Evolutionary conservation across 2,113 vertebrate genomes (phyloP), one percentile per base, ranked within the genome.

Genomic region (Oreocharis arfaki): DNA sequence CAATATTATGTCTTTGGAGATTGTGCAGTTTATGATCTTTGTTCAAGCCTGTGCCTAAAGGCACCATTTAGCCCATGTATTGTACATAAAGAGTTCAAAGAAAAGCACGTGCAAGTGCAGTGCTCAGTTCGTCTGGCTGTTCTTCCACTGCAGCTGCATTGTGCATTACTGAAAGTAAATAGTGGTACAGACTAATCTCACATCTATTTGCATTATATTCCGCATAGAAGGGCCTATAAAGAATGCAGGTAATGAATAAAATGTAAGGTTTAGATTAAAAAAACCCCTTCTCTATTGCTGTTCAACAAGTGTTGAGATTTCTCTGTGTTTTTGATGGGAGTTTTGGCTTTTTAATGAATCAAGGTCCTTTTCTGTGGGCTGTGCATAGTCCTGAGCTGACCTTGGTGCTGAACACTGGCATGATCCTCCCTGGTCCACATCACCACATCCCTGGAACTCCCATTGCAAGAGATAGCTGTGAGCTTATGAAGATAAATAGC

Each of bases 31-130:
- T 82, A 79, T 73, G 57, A 28, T 76, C 61, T 56, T 87, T 79
- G 49, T 75, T 89, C 73, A 68, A 82, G 70, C 52, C 33, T 49
- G 11, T 68, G 89, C 89, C 89, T 91, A 59, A 78, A 93, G 82
- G 84, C 91, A 87, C 0, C 0, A 47, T 82, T 93, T 82, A 95
- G n/a, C 81, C 75, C 67, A 24, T 85, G 50, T 73, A 82, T 83
- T 76, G 74, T n/a, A 65, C 28, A 18, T 16, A 26, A 37, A 42
- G 32, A 53, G 70, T 77, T 93, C 59, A 83, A 57, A 83, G 67
- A 22, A 76, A 95, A 79, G 57, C 3, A 69, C 65, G 42, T 47
- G 47, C 39, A 53, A 71, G 33, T 42, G 20, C 27, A 71, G 70
- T 19, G 23, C 71, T 79, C 37, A 55, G 9, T 85, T 87, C 37